Evolutionary conservation across 2,888 invertebrate genomes (phyloP).

Genomic region (Ormyrus pomaceus): DNA sequence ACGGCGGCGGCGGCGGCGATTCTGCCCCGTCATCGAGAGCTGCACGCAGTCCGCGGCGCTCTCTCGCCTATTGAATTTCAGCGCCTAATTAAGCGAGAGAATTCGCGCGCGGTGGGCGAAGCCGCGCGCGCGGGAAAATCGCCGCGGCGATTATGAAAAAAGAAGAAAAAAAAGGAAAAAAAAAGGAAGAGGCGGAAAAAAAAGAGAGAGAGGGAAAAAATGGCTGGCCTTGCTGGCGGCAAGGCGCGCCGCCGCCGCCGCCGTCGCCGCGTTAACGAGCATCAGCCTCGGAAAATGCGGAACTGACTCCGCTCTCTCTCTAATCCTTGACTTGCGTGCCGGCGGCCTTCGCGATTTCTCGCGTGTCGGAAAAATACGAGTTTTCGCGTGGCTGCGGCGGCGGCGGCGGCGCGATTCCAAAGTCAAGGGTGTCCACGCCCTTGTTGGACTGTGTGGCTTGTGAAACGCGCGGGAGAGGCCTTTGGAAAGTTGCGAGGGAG

Average conservation of each 20-base stretch:
- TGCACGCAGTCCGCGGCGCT: not conserved
- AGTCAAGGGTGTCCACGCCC: slow-evolving; percentile 17
- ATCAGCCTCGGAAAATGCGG: slow-evolving; percentile 55
- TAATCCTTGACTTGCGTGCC: slow-evolving; percentile 50
- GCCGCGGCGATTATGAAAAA: not conserved
- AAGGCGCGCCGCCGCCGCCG: not conserved
- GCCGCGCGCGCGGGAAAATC: not conserved
- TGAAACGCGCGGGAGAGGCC: no score
- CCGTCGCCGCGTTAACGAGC: slow-evolving; percentile 1
- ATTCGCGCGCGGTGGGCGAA: not conserved
- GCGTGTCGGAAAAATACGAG: slow-evolving; percentile 24
- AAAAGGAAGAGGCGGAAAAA: not conserved
- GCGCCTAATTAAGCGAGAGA: slow-evolving; percentile 35
- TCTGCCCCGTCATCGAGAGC: slow-evolving; percentile 23
- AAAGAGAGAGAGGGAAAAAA: slow-evolving; percentile 27
- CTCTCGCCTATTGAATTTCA: slow-evolving; percentile 35
- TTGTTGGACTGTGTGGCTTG: no score
- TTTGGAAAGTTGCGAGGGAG: no score
- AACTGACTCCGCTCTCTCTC: slow-evolving; percentile 29
- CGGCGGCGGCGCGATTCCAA: not conserved
- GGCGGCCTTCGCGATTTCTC: slow-evolving; percentile 45
- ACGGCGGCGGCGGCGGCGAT: not conserved
- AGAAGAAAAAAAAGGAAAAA: not conserved
- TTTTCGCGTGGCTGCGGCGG: not conserved
- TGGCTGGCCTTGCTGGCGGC: slow-evolving; percentile 24